Percentiles rank a stretch among this genome's conserved stretches.
Conservation (phyloP, 2,113 vertebrate genomes). For the Oncorhynchus gorbuscha region DNA sequence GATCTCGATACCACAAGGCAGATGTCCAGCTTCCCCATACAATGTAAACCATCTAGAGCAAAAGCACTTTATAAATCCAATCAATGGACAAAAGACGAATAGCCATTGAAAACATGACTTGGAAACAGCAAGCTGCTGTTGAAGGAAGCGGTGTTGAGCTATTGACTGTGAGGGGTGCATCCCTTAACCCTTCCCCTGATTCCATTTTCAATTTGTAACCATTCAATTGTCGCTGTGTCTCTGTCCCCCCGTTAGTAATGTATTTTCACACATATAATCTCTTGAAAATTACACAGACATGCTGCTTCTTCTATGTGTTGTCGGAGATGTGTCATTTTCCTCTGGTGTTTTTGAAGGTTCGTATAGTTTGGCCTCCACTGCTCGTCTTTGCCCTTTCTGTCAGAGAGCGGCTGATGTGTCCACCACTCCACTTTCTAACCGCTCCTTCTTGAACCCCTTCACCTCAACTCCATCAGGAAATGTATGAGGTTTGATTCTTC, state of each 20-base stretch:
- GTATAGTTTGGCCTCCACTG: not conserved
- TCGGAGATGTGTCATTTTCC: not conserved
- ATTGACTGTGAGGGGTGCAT: not conserved
- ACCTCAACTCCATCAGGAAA: conserved; percentile 39
- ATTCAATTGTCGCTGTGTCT: not conserved
- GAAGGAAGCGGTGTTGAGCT: not conserved
- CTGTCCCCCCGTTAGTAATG: not conserved
- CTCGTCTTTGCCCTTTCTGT: not conserved
- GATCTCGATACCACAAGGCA: too few species aligned
- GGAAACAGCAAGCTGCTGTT: not conserved
- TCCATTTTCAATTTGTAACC: not conserved
- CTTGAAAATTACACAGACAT: not conserved
- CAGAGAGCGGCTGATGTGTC: too few species aligned
- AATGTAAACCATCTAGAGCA: too few species aligned
- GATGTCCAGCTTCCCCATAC: too few species aligned
- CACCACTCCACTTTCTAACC: not conserved
- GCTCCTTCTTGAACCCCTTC: conserved; percentile 33
- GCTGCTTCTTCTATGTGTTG: not conserved
- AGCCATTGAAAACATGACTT: not conserved
- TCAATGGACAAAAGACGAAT: not conserved
- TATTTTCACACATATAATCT: not conserved
- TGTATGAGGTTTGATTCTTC: conserved; percentile 48
- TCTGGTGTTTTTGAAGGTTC: not conserved
- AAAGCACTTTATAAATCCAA: too few species aligned
- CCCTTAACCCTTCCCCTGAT: too few species aligned